These are phyloP conservation scores for Urechis unicinctus DNA, from an alignment of 2,888 invertebrate genomes.

Conservation along the genomic window DNA sequence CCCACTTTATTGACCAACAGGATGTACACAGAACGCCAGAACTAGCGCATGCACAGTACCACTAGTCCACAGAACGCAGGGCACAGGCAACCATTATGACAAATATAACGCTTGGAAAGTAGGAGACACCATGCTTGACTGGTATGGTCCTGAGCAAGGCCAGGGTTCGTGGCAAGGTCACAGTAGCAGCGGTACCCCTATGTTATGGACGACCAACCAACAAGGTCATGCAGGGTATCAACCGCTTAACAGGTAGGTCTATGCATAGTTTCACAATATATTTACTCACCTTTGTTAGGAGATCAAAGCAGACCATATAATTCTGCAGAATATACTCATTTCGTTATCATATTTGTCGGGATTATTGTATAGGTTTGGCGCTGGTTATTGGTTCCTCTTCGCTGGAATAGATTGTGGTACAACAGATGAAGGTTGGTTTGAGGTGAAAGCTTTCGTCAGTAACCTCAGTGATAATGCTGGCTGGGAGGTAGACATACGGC, in stretches of 20 bases:
- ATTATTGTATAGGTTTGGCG: constrained; percentile 38
- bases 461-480: constrained; percentile 6
- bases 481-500: constrained; percentile 45
- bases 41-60: constrained; percentile 30
- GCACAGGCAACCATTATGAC: constrained; percentile 24
- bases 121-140: constrained; percentile 35
- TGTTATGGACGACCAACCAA: constrained; percentile 42
- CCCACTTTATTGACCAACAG: too few species aligned
- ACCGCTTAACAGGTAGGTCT: constrained; percentile 27
- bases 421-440: constrained; percentile 49
- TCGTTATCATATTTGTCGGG: not conserved
- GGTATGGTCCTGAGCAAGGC: constrained; percentile 35
- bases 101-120: constrained; percentile 33
- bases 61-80: constrained; percentile 26
- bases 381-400: constrained; percentile 45
- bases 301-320: too few species aligned
- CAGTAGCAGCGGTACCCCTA: constrained; percentile 29
- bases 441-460: constrained; percentile 43
- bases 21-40: constrained; percentile 18
- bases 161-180: constrained; percentile 31
- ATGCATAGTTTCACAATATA: not conserved
- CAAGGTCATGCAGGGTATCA: constrained; percentile 25
- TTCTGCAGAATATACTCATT: too few species aligned
- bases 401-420: constrained; percentile 43
- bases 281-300: too few species aligned